phyloP scores from a whole-genome alignment of 2,113 vertebrate genomes.

The Vicugna pacos region DNA sequence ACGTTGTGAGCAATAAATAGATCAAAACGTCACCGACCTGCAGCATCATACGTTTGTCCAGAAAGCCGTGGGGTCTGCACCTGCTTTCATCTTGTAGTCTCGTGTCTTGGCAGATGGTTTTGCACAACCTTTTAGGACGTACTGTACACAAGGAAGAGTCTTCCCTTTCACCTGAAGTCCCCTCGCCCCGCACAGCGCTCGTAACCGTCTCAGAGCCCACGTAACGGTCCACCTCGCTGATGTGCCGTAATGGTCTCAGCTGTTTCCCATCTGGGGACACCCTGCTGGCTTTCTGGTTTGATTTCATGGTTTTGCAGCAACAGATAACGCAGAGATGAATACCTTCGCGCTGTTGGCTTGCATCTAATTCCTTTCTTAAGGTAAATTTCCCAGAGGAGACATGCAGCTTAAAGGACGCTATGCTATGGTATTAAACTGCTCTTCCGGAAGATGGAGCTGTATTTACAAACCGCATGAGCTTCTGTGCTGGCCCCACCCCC shows the following conservation, averaged over 20 bases:
- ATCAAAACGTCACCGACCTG: background rate
- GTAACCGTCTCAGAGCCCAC: background rate
- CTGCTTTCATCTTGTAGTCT: background rate
- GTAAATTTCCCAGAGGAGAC: background rate
- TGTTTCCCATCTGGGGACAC: background rate
- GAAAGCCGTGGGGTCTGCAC: background rate
- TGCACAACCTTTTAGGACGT: rapidly evolving
- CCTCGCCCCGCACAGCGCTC: rapidly evolving
- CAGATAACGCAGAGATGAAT: rapidly evolving
- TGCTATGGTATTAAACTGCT: rapidly evolving
- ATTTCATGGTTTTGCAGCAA: background rate
- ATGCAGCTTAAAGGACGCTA: rapidly evolving
- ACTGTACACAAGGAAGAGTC: rapidly evolving
- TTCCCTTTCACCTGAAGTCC: background rate
- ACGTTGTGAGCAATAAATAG: too few species aligned
- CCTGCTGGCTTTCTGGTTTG: background rate
- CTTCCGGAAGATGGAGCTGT: background rate
- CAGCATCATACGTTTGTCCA: background rate
- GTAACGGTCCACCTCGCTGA: rapidly evolving
- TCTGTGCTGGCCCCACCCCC: too few species aligned
- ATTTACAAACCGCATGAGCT: background rate
- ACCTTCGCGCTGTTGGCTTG: background rate
- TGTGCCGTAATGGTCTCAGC: rapidly evolving
- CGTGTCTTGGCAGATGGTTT: rapidly evolving
- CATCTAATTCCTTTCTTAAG: background rate